These are phyloP conservation scores for Ptychochromis oligacanthus DNA, from an alignment of 2,113 vertebrate species.

Conservation along the genomic window DNA sequence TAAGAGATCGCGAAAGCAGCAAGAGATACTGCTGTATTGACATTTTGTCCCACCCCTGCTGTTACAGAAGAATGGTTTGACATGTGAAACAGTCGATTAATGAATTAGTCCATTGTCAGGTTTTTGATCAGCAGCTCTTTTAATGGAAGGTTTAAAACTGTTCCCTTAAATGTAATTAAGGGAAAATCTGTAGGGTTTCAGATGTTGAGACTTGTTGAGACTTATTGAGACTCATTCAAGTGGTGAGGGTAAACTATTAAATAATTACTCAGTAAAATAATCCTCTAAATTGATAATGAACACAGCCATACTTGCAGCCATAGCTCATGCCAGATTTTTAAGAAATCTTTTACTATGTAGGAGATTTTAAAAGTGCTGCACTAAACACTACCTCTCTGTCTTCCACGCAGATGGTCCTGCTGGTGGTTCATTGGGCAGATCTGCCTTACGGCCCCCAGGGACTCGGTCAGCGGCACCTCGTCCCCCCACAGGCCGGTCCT, in stretches of 20 bases:
- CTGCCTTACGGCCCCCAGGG: constrained; percentile 84
- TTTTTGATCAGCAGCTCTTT: background rate
- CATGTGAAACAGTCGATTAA: background rate
- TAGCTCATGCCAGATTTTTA: background rate
- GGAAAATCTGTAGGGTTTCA: background rate
- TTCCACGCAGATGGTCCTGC: constrained; percentile 79
- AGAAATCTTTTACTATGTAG: background rate
- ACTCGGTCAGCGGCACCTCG: constrained; percentile 85
- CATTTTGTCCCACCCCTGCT: no score
- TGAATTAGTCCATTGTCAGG: background rate
- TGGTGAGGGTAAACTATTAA: background rate
- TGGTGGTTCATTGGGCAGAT: constrained; percentile 82
- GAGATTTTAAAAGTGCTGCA: background rate
- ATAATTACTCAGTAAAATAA: background rate
- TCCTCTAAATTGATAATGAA: accelerated
- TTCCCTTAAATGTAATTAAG: background rate
- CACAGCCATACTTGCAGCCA: accelerated
- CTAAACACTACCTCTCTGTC: background rate
- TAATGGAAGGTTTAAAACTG: accelerated
- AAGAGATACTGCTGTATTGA: no score
- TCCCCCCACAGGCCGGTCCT: constrained; percentile 75
- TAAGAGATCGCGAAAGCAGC: no score
- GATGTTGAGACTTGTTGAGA: background rate
- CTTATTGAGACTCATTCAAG: no score
- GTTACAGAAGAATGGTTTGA: no score